phyloP scores from a whole-genome alignment of 1,140 invertebrate genomes.

The Drosophila equinoxialis region DNA sequence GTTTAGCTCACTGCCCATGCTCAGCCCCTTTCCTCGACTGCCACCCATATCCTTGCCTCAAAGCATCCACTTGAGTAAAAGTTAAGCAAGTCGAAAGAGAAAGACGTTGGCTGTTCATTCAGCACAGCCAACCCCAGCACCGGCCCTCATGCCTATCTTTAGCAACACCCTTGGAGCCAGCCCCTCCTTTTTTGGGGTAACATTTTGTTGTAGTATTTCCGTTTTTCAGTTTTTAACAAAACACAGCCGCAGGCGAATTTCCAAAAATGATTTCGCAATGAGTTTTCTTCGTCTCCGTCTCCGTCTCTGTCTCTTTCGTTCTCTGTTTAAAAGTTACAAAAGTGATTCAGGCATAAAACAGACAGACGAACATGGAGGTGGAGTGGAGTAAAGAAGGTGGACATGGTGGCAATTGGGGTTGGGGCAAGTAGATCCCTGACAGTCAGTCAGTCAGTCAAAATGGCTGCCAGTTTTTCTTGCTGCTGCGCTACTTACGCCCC shows the following conservation, averaged over 20 bases:
- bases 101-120: constrained; percentile 35
- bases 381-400: not conserved
- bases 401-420: not conserved
- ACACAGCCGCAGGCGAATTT: constrained; percentile 73
- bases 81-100: constrained; percentile 70
- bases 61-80: constrained; percentile 70
- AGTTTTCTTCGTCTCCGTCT: constrained; percentile 51
- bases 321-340: constrained; percentile 63
- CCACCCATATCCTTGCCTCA: constrained; percentile 9
- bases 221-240: constrained; percentile 77
- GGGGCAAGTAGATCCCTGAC: constrained; percentile 19
- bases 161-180: not conserved
- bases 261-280: constrained; percentile 76
- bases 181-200: constrained; percentile 15
- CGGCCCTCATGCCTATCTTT: not conserved
- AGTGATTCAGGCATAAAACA: constrained; percentile 73
- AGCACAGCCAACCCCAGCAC: not conserved
- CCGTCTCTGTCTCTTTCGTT: constrained; percentile 5
- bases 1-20: not conserved
- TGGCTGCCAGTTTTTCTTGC: constrained; percentile 58
- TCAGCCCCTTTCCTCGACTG: not conserved
- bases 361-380: constrained; percentile 36
- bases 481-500: constrained; percentile 41
- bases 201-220: constrained; percentile 69
- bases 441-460: constrained; percentile 67